Percentiles rank a stretch among this genome's conserved stretches.
These are phyloP conservation scores for Gobius niger DNA, from an alignment of 2,113 vertebrate species.

Conservation along the genomic window DNA sequence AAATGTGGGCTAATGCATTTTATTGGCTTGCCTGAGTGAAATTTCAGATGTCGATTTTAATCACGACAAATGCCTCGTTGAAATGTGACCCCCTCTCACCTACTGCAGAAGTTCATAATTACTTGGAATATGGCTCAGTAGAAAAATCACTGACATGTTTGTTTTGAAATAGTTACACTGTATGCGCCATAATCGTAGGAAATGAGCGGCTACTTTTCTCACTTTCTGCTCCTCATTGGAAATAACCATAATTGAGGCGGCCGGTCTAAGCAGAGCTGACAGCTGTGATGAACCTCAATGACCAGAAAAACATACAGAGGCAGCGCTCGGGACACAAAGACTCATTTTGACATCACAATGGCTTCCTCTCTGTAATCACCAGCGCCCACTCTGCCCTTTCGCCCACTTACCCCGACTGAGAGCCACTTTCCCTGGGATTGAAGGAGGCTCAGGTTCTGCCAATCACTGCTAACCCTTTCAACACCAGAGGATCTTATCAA, in stretches of 20 bases:
- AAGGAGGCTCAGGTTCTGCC: constrained; percentile 48
- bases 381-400: constrained; percentile 52
- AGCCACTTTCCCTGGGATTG: constrained; percentile 53
- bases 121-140: constrained; percentile 35
- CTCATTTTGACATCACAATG: constrained; percentile 63
- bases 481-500: constrained; percentile 12
- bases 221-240: constrained; percentile 57
- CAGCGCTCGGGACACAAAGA: constrained; percentile 56
- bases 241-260: constrained; percentile 56
- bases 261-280: constrained; percentile 61
- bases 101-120: constrained; percentile 37
- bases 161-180: constrained; percentile 62
- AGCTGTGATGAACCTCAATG: constrained; percentile 69
- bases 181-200: constrained; percentile 62
- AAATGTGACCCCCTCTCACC: background rate
- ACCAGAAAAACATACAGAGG: constrained; percentile 66
- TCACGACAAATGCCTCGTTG: background rate
- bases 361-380: constrained; percentile 68
- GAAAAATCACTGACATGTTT: constrained; percentile 59
- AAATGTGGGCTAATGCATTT: too few relatives aligned
- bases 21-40: background rate
- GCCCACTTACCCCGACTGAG: constrained; percentile 51
- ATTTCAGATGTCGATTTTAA: background rate
- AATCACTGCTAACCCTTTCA: constrained; percentile 47
- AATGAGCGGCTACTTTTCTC: constrained; percentile 68